A percentile compares a stretch with the other conserved stretches of the same genome.
These are phyloP conservation scores for Dendrocopos noguchii DNA, from an alignment of 2,113 vertebrate species.

Conservation along the genomic window DNA sequence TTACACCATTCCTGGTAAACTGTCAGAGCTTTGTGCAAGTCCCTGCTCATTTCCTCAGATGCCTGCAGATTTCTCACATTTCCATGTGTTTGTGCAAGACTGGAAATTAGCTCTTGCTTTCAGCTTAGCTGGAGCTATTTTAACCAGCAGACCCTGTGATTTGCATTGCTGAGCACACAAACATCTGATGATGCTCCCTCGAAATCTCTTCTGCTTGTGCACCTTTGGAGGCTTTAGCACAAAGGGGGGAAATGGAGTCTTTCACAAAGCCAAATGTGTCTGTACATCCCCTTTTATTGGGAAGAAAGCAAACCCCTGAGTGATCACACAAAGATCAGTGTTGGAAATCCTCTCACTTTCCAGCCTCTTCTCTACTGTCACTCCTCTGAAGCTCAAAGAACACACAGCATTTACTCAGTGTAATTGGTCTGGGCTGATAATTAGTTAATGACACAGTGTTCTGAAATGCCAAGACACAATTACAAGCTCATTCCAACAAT, in stretches of 20 bases:
- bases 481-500: neutral
- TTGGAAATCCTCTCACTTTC: neutral
- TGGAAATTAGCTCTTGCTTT: neutral
- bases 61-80: slow-evolving; percentile 23
- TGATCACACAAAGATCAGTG: neutral
- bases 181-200: neutral
- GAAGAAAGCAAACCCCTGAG: neutral
- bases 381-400: neutral
- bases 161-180: neutral
- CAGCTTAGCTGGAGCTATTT: neutral
- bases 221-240: neutral
- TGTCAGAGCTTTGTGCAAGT: neutral
- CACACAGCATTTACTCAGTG: neutral
- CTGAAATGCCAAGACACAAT: neutral
- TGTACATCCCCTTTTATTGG: neutral
- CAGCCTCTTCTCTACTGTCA: neutral
- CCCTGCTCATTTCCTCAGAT: slow-evolving; percentile 15
- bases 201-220: neutral
- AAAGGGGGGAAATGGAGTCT: neutral
- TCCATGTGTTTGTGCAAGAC: neutral
- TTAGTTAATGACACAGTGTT: neutral
- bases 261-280: neutral
- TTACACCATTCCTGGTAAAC: neutral
- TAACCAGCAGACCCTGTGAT: neutral
- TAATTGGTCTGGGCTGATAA: neutral